Evolutionary conservation across 2,113 vertebrate species (phyloP).

Genomic region (Oreocharis arfaki): DNA sequence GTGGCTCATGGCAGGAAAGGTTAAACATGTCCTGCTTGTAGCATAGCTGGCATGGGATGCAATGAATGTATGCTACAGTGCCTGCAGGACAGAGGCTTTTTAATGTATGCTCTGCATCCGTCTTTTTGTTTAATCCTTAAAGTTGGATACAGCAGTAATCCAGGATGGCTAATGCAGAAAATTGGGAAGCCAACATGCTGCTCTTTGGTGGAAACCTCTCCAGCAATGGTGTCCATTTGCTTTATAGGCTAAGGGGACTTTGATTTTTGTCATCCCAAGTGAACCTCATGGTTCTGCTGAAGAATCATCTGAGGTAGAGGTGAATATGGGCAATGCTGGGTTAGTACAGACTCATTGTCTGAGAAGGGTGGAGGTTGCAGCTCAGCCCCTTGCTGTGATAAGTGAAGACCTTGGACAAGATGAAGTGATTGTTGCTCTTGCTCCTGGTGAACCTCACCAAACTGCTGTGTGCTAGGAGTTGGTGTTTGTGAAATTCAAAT

Average conservation of each 20-base stretch:
- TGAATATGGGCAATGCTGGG: not conserved
- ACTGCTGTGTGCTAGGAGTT: not conserved
- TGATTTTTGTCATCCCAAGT: not conserved
- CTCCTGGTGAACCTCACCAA: not conserved
- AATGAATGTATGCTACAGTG: rapidly evolving
- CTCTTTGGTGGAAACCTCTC: not conserved
- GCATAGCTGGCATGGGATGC: not conserved
- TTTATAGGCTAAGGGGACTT: not conserved
- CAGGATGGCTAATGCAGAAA: not conserved
- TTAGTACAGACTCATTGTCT: not conserved
- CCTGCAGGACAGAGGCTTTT: not conserved
- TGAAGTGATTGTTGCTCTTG: not conserved
- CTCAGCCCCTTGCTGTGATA: rapidly evolving
- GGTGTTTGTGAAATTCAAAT: not conserved
- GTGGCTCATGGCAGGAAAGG: not conserved
- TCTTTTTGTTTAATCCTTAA: not conserved
- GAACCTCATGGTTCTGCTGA: not conserved
- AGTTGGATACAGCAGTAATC: not conserved
- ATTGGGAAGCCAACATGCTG: not conserved
- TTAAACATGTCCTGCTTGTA: not conserved
- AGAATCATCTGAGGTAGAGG: not conserved
- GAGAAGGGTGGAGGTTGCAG: not conserved
- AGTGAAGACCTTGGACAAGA: not conserved
- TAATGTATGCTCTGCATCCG: not conserved
- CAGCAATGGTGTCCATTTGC: not conserved